These are phyloP conservation scores for Rhinella marina DNA, from an alignment of 2,797 vertebrate genomes.

Conservation along the genomic window DNA sequence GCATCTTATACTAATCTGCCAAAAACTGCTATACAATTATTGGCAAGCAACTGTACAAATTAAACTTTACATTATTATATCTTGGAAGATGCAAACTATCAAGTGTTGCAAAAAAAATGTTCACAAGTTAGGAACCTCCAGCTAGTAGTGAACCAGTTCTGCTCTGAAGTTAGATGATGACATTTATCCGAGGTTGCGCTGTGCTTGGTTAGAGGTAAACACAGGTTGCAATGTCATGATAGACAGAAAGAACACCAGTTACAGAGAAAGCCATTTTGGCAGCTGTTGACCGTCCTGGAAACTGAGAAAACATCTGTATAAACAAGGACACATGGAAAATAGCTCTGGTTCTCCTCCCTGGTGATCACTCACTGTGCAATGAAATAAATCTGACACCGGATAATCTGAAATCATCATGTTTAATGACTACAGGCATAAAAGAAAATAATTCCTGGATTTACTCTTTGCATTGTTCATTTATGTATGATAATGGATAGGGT, in stretches of 20 bases:
- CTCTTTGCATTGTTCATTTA: background rate
- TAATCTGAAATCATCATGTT: slow-evolving; percentile 23
- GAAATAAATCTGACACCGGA: slow-evolving; percentile 45
- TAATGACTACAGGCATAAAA: background rate
- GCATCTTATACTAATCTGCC: slow-evolving; percentile 21
- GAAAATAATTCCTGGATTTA: background rate
- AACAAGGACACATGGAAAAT: slow-evolving; percentile 57
- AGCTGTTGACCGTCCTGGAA: slow-evolving; percentile 40
- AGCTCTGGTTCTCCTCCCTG: slow-evolving; percentile 34
- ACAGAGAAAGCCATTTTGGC: slow-evolving; percentile 45
- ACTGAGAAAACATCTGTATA: slow-evolving; percentile 58
- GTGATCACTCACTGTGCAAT: slow-evolving; percentile 33
- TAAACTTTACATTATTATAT: slow-evolving; percentile 24
- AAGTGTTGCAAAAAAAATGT: background rate
- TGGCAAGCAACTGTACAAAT: background rate
- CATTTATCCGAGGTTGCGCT: background rate
- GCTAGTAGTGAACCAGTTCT: background rate
- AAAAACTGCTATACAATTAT: slow-evolving; percentile 3
- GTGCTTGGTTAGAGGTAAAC: slow-evolving; percentile 8
- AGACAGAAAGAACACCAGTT: slow-evolving; percentile 24
- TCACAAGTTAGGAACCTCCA: background rate
- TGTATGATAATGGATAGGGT: background rate
- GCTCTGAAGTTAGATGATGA: background rate
- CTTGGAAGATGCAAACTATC: background rate
- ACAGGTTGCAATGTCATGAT: slow-evolving; percentile 11